Evolutionary conservation across 1,140 invertebrate species (phyloP), one percentile per base, ranked within the genome.

Genomic region (Psix sp.): DNA sequence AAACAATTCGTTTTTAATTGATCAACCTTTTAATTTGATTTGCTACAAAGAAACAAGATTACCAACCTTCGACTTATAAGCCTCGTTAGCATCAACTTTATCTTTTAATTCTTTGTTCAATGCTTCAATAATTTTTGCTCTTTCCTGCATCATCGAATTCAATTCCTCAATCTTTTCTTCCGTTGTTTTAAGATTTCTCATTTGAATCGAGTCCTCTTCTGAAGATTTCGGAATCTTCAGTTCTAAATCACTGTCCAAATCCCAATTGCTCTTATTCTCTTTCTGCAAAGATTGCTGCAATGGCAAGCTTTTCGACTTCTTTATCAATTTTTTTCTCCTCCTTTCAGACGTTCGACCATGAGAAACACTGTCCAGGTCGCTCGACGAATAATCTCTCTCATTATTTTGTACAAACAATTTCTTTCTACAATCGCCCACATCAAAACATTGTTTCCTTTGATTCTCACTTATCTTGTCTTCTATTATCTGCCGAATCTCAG

Each of bases 401-500:
- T 14, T 77, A 33, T n/a, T 77, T 26, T 10, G 62, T 31, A 39
- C n/a, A 10, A 18, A 42, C 5, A 52, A 26, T 54, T 56, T 73
- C 10, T 56, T 77, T n/a, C 45, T 48, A 5, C 73, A 16, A 7
- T 63, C 59, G 0, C 13, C 39, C 2, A 74, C 63, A 9, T 54
- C 66, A 2, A 77, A 56, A 0, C 66, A 31, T 38, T 20, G 59
- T 33, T 72, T 72, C 0, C 76, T 63, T 40, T 80, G 78, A 67
- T 85, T 85, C 40, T 76, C 74, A 7, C 59, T 73, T 0, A 60
- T 35, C 5, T 40, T 49, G 11, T 79, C 66, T 17, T 83, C 81
- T 16, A 87, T 86, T 1, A 71, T 63, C 3, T 77, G 56, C 15
- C 83, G 17, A 15, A 88, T 78, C 17, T 86, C 84, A 24, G 81